These are phyloP conservation scores for Sakesphorus luctuosus DNA, from an alignment of 2,113 vertebrate species.

Conservation along the genomic window DNA sequence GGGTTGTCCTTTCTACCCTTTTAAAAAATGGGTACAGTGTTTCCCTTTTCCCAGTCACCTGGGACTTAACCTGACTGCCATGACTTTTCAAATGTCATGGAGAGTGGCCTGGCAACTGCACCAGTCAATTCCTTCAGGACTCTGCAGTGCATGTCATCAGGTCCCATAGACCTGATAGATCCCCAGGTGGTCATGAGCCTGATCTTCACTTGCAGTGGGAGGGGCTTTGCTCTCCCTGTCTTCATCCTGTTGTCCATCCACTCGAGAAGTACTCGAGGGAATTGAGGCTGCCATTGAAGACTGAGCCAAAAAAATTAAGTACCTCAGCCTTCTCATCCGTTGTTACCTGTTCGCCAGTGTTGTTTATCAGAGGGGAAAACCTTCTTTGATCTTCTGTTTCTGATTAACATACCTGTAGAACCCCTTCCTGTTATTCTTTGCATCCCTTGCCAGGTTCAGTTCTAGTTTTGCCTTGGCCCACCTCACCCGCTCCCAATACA, in stretches of 20 bases:
- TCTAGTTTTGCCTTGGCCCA: background rate
- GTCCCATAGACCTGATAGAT: background rate
- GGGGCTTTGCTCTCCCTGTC: background rate
- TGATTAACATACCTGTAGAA: background rate
- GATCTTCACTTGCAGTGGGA: background rate
- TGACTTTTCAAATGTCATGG: background rate
- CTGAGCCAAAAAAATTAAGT: background rate
- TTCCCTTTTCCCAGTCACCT: background rate
- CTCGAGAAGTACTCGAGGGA: background rate
- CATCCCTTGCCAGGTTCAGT: background rate
- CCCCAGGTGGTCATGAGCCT: background rate
- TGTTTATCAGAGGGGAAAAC: background rate
- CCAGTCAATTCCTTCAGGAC: background rate
- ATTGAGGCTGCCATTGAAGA: background rate
- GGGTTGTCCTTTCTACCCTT: background rate
- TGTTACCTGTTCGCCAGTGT: background rate
- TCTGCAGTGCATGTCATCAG: background rate
- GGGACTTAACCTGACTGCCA: background rate
- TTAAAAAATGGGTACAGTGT: background rate
- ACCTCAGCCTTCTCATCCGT: background rate
- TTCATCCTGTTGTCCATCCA: background rate
- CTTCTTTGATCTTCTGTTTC: background rate
- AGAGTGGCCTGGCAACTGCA: background rate
- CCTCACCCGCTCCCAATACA: background rate
- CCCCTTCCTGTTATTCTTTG: background rate